phyloP scores from a whole-genome alignment of 2,888 invertebrate species.

The Platynereis dumerilii region DNA sequence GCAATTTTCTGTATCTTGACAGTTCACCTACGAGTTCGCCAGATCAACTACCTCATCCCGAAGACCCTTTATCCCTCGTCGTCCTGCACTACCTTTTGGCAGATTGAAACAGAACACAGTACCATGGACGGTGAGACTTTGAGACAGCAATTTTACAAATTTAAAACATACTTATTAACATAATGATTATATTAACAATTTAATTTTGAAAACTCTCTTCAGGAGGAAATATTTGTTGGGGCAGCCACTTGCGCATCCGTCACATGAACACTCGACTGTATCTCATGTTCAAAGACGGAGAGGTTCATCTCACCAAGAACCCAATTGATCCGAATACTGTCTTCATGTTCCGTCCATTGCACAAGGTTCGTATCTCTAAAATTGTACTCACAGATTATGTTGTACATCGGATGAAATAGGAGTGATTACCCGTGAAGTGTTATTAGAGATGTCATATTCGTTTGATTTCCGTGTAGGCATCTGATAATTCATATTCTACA shows the following conservation, averaged over 20 bases:
- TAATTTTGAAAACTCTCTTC: too few relatives aligned
- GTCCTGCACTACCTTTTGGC: conserved; percentile 31
- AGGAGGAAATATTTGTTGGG: conserved; percentile 34
- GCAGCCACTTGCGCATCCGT: conserved; percentile 35
- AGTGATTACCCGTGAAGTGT: too few relatives aligned
- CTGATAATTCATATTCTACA: too few relatives aligned
- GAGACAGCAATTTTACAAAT: too few relatives aligned
- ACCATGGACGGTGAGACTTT: conserved; percentile 28
- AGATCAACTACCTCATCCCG: conserved; percentile 27
- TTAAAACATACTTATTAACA: too few relatives aligned
- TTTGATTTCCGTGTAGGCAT: too few relatives aligned
- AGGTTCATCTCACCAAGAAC: conserved; percentile 12
- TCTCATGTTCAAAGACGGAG: conserved; percentile 21
- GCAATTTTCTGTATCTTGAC: neutral
- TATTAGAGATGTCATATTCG: too few relatives aligned
- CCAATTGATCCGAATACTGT: conserved; percentile 28
- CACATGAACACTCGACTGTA: conserved; percentile 35
- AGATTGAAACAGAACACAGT: conserved; percentile 32
- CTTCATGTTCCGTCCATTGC: conserved; percentile 33
- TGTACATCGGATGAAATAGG: too few relatives aligned
- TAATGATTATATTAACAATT: too few relatives aligned
- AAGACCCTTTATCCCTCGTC: conserved; percentile 34
- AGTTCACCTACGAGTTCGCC: conserved; percentile 37
- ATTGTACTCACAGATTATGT: too few relatives aligned
- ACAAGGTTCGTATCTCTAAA: conserved; percentile 2